Evolutionary conservation across 2,797 vertebrate species (phyloP), one percentile per base, ranked within the genome.

Genomic region (Aeoliscus strigatus): DNA sequence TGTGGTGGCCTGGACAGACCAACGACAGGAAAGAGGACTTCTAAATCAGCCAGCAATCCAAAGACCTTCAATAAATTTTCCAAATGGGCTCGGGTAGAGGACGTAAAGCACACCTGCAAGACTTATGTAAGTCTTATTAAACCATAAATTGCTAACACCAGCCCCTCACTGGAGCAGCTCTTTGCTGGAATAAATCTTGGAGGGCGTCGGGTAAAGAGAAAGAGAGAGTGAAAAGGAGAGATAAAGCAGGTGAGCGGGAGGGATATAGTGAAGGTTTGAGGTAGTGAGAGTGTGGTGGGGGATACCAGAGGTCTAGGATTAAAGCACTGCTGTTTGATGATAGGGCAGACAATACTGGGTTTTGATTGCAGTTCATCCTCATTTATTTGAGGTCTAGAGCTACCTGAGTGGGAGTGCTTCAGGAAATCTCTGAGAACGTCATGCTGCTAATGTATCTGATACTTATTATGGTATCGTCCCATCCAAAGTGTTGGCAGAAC

Each of bases 61-160:
- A 87, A 86, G 82, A 76, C 80, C 83, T 74, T 79, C 85, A 73
- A 88, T 90, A 90, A 89, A 90, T 90, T 86, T 66, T 80, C 72
- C 71, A 86, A 90, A 90, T 88, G 87, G 86, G 86, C 82, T 82
- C 54, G 77, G 82, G 81, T 80, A 80, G 67, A 77, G 84, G 80
- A 82, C 66, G 81, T 87, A 88, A 88, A 90, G 83, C 87, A 88
- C 89, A 90, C 89, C 89, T 90, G 89, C 87, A 90, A 89, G 88
- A 90, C 87, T 90, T 90, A 90, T 90, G 89, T 89, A 89, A 89
- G 87, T 88, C 88, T 90, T 90, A 90, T 90, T 90, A 89, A 90
- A 87, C 81, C 86, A 89, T 89, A 90, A 89, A 90, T 89, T 89
- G 86, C 84, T 81, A 83, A 84, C 80, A 87, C 73, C 82, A 79